These are phyloP conservation scores for Sebastiscus tertius DNA, from an alignment of 2,797 vertebrate species.

Conservation along the genomic window DNA sequence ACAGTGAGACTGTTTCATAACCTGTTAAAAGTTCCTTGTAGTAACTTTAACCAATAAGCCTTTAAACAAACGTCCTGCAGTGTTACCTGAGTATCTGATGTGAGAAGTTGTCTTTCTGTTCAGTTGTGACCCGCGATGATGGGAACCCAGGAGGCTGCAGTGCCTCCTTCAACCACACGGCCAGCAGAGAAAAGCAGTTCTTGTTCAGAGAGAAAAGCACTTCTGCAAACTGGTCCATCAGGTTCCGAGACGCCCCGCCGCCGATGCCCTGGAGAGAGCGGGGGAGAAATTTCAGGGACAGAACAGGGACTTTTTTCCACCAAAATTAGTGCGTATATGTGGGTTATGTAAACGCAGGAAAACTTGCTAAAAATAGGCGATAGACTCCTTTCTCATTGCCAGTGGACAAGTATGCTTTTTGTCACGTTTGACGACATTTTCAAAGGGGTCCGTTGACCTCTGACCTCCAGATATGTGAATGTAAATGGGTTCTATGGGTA, in stretches of 20 bases:
- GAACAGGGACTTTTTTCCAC: not conserved
- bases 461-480: no score
- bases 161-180: conserved; percentile 95
- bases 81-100: conserved; percentile 95
- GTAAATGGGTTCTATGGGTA: no score
- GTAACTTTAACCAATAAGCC: not conserved
- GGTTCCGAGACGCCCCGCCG: conserved; percentile 93
- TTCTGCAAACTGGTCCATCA: conserved; percentile 98
- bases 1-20: not conserved
- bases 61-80: not conserved
- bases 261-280: conserved; percentile 87
- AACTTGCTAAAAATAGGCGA: not conserved
- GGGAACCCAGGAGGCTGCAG: conserved; percentile 95
- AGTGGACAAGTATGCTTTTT: no score
- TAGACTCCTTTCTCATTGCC: not conserved
- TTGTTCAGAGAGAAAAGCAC: conserved; percentile 97
- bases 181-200: conserved; percentile 94
- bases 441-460: no score
- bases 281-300: not conserved
- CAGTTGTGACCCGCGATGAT: conserved; percentile 89
- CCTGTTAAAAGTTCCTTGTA: not conserved
- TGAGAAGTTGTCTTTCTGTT: conserved; percentile 96
- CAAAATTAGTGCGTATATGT: not conserved
- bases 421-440: no score
- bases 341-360: not conserved